Percentiles rank a stretch among this genome's conserved stretches.
These are phyloP conservation scores for Chelonus insularis DNA, from an alignment of 1,140 invertebrate species.

Conservation along the genomic window DNA sequence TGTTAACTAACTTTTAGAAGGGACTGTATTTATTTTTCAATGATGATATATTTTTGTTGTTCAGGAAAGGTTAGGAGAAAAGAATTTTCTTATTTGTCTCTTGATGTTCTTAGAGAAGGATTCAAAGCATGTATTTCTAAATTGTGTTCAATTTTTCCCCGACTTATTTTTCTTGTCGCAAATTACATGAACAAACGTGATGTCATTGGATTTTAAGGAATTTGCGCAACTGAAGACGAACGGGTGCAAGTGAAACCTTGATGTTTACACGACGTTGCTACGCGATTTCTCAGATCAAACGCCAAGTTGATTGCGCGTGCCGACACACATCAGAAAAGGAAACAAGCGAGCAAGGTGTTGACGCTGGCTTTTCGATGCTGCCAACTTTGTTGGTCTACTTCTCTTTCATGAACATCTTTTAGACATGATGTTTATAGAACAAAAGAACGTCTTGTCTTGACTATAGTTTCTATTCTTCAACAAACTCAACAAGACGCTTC, in stretches of 20 bases:
- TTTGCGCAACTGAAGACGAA: neutral
- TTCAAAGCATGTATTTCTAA: no score
- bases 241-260: slow-evolving; percentile 1
- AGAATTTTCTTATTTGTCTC: no score
- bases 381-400: neutral
- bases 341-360: slow-evolving; percentile 4
- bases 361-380: neutral
- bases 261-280: slow-evolving; percentile 17
- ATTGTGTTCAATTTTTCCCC: neutral
- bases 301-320: slow-evolving; percentile 40
- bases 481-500: no score
- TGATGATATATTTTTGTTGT: no score
- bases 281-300: slow-evolving; percentile 49
- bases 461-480: neutral
- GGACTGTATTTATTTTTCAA: no score
- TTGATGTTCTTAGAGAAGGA: no score
- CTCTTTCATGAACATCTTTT: neutral
- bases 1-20: no score
- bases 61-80: no score
- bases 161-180: neutral
- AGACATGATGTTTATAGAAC: slow-evolving; percentile 42
- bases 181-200: neutral
- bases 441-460: slow-evolving; percentile 31
- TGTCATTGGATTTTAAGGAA: neutral
- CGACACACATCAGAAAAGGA: neutral